Evolutionary conservation across 1,140 invertebrate genomes (phyloP).

Genomic region (Brachionus angularis): DNA sequence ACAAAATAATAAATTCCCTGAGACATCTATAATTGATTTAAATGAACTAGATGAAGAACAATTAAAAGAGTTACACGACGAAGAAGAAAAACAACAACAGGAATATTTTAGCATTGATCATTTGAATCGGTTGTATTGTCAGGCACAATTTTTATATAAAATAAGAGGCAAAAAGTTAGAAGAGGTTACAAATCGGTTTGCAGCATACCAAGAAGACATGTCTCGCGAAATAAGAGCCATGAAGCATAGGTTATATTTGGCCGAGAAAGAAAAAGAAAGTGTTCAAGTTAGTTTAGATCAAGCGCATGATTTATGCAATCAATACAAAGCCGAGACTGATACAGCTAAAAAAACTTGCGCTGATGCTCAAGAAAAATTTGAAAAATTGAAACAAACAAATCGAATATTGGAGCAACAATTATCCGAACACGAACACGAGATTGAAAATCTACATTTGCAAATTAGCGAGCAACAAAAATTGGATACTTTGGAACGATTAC

Average conservation of each 20-base stretch:
- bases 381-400: conserved; percentile 27
- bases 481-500: conserved; percentile 28
- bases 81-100: conserved; percentile 37
- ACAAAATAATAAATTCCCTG: background rate
- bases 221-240: conserved; percentile 23
- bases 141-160: conserved; percentile 42
- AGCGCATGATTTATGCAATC: conserved; percentile 37
- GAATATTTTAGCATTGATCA: conserved; percentile 43
- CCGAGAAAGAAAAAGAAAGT: conserved; percentile 35
- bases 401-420: conserved; percentile 25
- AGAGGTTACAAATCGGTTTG: conserved; percentile 40
- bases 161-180: conserved; percentile 39
- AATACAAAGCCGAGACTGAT: conserved; percentile 23
- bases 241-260: conserved; percentile 38
- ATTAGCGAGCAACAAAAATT: conserved; percentile 41
- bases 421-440: conserved; percentile 17
- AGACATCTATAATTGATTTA: conserved; percentile 30
- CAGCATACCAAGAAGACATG: conserved; percentile 38
- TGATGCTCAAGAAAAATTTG: conserved; percentile 28
- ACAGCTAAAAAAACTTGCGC: background rate
- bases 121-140: conserved; percentile 38
- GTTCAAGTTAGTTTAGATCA: conserved; percentile 38
- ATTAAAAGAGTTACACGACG: conserved; percentile 20
- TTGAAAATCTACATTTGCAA: conserved; percentile 33
- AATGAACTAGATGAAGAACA: conserved; percentile 39